These are phyloP conservation scores for Andrena flavipes DNA, from an alignment of 2,888 invertebrate genomes.

Conservation along the genomic window DNA sequence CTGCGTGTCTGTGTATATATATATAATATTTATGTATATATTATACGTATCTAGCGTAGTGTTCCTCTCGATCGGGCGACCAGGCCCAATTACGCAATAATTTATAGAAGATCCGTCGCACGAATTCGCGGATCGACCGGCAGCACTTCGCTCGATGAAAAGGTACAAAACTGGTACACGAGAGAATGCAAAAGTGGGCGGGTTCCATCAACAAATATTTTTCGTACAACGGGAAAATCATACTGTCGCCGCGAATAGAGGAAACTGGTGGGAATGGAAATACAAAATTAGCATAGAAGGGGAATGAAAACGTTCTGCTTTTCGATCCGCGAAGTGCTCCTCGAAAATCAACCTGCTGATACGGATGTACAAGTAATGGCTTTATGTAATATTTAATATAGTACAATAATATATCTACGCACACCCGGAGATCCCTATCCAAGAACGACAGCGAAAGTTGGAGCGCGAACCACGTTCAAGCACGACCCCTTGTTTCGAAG, in stretches of 20 bases:
- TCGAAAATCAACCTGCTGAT: slow-evolving; percentile 52
- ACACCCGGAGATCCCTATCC: slow-evolving; percentile 57
- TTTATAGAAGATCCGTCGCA: slow-evolving; percentile 41
- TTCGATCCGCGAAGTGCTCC: slow-evolving; percentile 50
- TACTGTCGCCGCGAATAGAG: background rate
- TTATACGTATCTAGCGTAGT: slow-evolving; percentile 64
- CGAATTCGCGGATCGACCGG: slow-evolving; percentile 47
- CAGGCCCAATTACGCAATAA: slow-evolving; percentile 62
- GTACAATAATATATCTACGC: slow-evolving; percentile 68
- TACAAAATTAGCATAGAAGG: background rate
- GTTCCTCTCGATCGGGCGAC: slow-evolving; percentile 62
- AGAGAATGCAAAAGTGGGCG: background rate
- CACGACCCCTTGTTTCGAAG: background rate
- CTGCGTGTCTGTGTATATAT: slow-evolving; percentile 57
- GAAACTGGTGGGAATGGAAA: background rate
- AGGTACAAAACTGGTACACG: slow-evolving; percentile 22
- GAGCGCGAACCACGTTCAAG: background rate
- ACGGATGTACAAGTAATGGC: slow-evolving; percentile 60
- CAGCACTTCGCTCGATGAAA: background rate
- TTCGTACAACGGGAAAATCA: background rate
- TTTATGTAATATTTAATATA: slow-evolving; percentile 60
- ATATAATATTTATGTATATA: slow-evolving; percentile 53
- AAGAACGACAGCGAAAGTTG: slow-evolving; percentile 23
- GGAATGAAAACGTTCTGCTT: background rate
- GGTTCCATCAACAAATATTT: background rate